phyloP scores from a whole-genome alignment of 2,888 invertebrate genomes.

The Druceiella hillmani region DNA sequence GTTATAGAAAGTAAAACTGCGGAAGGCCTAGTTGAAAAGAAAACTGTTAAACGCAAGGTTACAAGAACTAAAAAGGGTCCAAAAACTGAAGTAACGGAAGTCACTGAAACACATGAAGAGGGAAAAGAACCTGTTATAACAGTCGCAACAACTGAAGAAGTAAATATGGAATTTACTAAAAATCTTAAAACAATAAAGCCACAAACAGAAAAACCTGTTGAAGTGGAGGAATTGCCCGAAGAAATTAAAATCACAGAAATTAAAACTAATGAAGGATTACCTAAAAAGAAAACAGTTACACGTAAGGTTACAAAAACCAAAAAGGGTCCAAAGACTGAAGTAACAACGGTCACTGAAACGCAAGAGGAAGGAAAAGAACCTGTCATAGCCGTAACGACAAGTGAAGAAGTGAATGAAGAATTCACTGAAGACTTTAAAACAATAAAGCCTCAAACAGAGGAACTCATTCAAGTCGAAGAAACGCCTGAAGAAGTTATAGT shows the following conservation, averaged over 20 bases:
- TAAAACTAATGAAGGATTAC: constrained; percentile 28
- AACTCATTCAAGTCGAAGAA: constrained; percentile 20
- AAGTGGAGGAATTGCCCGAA: constrained; percentile 17
- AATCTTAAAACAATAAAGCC: constrained; percentile 18
- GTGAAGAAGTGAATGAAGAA: constrained; percentile 21
- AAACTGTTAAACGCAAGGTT: constrained; percentile 30
- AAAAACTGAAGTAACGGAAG: constrained; percentile 28
- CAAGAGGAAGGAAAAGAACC: constrained; percentile 40
- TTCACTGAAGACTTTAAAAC: constrained; percentile 15
- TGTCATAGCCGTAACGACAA: constrained; percentile 32
- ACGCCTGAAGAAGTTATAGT: constrained; percentile 17
- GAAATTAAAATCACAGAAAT: constrained; percentile 26
- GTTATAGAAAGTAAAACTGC: constrained; percentile 24
- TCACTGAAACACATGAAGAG: constrained; percentile 31
- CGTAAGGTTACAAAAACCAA: too few relatives aligned
- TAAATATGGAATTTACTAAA: too few relatives aligned
- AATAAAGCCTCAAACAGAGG: constrained; percentile 15
- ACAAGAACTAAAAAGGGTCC: constrained; percentile 34
- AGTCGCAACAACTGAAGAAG: constrained; percentile 23
- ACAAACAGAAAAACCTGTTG: constrained; percentile 19
- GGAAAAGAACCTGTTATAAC: constrained; percentile 30
- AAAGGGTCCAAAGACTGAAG: constrained; percentile 28
- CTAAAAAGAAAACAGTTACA: constrained; percentile 24
- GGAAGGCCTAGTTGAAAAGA: constrained; percentile 27
- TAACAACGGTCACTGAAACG: constrained; percentile 30